Percentiles rank a stretch among this genome's conserved stretches.
Evolutionary conservation across 2,113 vertebrate genomes (phyloP).

Genomic region (Percopsis transmontana): DNA sequence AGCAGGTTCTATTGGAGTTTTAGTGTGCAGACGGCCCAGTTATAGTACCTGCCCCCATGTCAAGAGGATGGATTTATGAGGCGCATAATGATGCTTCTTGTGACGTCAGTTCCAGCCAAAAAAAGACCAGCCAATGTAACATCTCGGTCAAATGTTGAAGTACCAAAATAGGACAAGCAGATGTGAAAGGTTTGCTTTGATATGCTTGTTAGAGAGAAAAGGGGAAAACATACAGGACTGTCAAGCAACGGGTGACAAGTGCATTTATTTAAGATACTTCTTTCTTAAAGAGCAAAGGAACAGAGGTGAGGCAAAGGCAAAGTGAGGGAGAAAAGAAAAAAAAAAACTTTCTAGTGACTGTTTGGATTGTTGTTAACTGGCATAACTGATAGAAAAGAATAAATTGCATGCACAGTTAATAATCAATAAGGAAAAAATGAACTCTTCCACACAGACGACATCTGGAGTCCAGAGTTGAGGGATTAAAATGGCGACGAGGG

Average conservation of each 20-base stretch:
- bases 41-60: conserved; percentile 12
- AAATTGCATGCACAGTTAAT: not conserved
- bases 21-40: conserved; percentile 1
- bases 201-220: conserved; percentile 10
- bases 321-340: not conserved
- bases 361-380: not conserved
- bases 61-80: conserved; percentile 29
- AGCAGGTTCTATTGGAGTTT: conserved; percentile 17
- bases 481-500: too few species aligned
- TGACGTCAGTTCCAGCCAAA: conserved; percentile 18
- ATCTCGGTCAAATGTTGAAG: not conserved
- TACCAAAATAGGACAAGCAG: conserved; percentile 10
- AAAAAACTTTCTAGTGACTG: not conserved
- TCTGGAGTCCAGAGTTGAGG: not conserved
- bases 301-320: not conserved
- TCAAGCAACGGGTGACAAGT: conserved; percentile 12
- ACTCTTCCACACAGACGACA: not conserved
- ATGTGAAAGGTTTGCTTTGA: conserved; percentile 12
- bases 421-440: not conserved
- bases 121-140: not conserved
- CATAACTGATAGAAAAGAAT: not conserved
- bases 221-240: not conserved
- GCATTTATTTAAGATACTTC: not conserved
- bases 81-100: conserved; percentile 6
- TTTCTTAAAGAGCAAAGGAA: not conserved